Percentiles rank a stretch among this genome's conserved stretches.
Evolutionary conservation across 2,113 vertebrate genomes (phyloP).

Genomic region (cattle (Bos taurus)): ARS-UCD2.0 NC_037340.1:4592501-4593000

Average conservation of each 20-base stretch:
- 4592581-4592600: slow-evolving; percentile 40
- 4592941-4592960: background rate
- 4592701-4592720: background rate
- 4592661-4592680: background rate
- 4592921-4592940: background rate
- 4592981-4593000: background rate
- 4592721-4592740: background rate
- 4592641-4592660: slow-evolving; percentile 14
- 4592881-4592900: background rate
- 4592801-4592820: background rate
- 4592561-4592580: background rate
- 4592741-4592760: background rate
- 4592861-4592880: background rate
- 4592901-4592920: background rate
- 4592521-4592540: background rate
- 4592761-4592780: background rate
- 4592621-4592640: slow-evolving; percentile 26
- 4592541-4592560: background rate
- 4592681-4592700: background rate
- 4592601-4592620: background rate
- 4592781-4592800: background rate
- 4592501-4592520: background rate
- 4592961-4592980: background rate
- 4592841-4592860: background rate
- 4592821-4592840: background rate